A percentile compares a stretch with the other conserved stretches of the same genome.
Evolutionary conservation across 2,888 invertebrate genomes (phyloP).

Genomic region (Timandra comae): DNA sequence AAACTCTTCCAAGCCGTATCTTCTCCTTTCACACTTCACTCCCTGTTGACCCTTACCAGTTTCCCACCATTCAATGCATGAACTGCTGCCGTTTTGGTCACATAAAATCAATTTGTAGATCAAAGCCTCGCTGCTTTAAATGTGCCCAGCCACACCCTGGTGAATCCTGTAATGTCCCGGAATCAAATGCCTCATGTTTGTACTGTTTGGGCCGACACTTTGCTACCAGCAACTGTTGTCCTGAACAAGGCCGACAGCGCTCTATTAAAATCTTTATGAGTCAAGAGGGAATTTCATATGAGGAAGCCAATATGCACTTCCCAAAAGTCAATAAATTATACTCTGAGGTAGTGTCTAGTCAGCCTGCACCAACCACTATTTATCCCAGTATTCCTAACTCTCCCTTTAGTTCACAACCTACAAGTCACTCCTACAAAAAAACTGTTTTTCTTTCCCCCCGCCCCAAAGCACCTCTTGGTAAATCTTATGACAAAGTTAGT

Average conservation of each 20-base stretch:
- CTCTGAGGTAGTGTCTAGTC: neutral
- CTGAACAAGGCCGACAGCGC: neutral
- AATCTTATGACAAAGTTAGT: neutral
- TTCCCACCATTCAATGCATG: conserved; percentile 1
- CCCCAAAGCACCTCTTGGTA: too few species aligned
- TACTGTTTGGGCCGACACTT: neutral
- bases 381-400: neutral
- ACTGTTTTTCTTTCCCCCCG: neutral
- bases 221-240: neutral
- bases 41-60: conserved; percentile 1
- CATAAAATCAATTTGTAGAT: conserved; percentile 1
- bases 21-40: too few species aligned
- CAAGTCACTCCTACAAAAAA: neutral
- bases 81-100: neutral
- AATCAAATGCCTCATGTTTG: neutral
- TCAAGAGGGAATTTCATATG: neutral
- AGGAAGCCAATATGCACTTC: neutral
- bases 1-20: too few species aligned
- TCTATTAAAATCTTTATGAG: neutral
- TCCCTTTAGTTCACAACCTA: neutral
- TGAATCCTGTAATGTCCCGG: neutral
- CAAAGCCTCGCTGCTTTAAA: conserved; percentile 1
- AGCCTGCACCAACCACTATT: too few species aligned
- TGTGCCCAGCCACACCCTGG: neutral
- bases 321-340: neutral